phyloP scores from a whole-genome alignment of 2,797 vertebrate species.

The Psittacula echo region DNA sequence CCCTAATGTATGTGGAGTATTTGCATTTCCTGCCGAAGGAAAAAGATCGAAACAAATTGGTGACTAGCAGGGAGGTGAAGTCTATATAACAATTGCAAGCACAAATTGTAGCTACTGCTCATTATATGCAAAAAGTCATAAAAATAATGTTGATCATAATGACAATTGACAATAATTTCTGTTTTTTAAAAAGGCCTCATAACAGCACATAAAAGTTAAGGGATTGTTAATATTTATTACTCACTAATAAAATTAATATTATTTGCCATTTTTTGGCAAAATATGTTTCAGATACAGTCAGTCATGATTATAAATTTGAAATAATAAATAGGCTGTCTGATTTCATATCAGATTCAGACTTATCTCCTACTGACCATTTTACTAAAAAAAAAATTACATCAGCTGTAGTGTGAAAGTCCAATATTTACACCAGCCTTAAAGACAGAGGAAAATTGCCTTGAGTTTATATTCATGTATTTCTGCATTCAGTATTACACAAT shows the following conservation, averaged over 20 bases:
- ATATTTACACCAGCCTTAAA: background rate
- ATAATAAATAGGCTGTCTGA: background rate
- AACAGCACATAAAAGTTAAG: background rate
- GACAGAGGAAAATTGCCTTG: background rate
- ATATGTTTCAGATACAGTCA: background rate
- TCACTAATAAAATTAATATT: background rate
- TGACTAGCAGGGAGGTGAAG: background rate
- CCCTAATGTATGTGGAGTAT: background rate
- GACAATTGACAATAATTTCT: background rate
- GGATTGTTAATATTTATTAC: background rate
- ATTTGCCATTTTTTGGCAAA: background rate
- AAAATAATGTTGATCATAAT: background rate
- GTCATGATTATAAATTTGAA: background rate
- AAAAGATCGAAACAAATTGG: background rate
- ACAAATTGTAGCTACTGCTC: background rate
- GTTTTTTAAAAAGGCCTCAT: background rate
- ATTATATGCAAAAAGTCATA: background rate
- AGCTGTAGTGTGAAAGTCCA: background rate
- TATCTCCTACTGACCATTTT: background rate
- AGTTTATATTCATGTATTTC: background rate
- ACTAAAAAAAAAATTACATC: background rate
- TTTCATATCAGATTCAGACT: background rate
- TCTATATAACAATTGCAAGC: background rate
- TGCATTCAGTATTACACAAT: background rate
- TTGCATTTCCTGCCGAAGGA: background rate